Evolutionary conservation across 1,140 invertebrate species (phyloP).

Genomic region (Drosophila trapezifrons): DNA sequence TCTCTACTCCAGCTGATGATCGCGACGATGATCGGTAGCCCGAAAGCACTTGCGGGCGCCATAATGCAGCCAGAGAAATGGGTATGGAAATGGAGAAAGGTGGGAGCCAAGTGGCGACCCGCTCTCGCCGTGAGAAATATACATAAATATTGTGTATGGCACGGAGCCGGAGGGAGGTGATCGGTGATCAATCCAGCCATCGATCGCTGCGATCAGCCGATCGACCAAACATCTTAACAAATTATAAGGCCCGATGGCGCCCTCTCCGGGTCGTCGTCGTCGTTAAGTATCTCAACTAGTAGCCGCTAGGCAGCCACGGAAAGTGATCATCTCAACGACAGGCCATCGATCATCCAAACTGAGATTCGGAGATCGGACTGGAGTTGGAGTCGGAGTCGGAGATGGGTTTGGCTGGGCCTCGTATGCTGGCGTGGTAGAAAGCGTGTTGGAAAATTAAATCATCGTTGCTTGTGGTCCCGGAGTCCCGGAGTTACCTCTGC

Average conservation of each 20-base stretch:
- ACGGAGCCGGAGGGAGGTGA: constrained; percentile 10
- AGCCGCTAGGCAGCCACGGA: constrained; percentile 80
- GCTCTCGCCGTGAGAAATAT: constrained; percentile 75
- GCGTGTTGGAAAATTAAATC: constrained; percentile 83
- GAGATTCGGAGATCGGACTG: constrained; percentile 4
- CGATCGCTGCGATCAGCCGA: constrained; percentile 46
- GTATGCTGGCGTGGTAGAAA: constrained; percentile 76
- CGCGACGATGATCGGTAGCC: constrained; percentile 64
- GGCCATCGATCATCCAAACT: constrained; percentile 75
- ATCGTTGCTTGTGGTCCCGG: constrained; percentile 67
- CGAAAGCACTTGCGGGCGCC: constrained; percentile 57
- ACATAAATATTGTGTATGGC: constrained; percentile 58
- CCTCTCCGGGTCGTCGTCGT: constrained; percentile 43
- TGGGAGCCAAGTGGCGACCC: constrained; percentile 23
- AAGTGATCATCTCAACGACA: constrained; percentile 81
- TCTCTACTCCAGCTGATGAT: constrained; percentile 29
- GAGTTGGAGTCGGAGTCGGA: background rate
- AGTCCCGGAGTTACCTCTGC: constrained; percentile 25
- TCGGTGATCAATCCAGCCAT: constrained; percentile 27
- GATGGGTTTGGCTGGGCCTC: constrained; percentile 7
- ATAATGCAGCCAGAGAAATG: constrained; percentile 54
- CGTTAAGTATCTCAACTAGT: constrained; percentile 82
- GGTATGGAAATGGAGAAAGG: constrained; percentile 6
- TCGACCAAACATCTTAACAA: constrained; percentile 80
- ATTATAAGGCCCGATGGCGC: constrained; percentile 64